Conservation (phyloP, 2,888 invertebrate genomes). For the Aleiodes alternator region DNA sequence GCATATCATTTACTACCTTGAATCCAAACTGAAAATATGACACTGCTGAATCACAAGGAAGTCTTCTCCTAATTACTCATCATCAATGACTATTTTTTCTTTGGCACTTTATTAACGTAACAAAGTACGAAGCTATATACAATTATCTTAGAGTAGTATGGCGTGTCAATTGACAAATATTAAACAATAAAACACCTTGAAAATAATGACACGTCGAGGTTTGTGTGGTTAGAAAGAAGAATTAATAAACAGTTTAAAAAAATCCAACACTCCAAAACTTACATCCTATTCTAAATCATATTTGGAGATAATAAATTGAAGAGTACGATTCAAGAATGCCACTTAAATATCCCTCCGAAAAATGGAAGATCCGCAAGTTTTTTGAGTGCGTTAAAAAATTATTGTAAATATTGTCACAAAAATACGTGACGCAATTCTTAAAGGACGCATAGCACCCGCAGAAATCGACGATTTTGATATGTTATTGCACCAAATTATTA, state of each 20-base stretch:
- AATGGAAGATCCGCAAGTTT: neutral
- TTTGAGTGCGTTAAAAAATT: constrained; percentile 9
- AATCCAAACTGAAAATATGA: constrained; percentile 22
- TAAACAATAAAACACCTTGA: constrained; percentile 37
- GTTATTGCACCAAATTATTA: constrained; percentile 39
- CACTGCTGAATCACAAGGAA: neutral
- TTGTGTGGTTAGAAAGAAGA: constrained; percentile 26
- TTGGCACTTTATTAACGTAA: constrained; percentile 73
- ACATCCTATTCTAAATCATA: constrained; percentile 5
- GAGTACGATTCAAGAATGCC: constrained; percentile 20
- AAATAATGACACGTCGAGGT: constrained; percentile 26
- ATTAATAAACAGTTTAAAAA: constrained; percentile 20
- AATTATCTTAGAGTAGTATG: constrained; percentile 68
- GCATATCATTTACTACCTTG: neutral
- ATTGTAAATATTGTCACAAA: neutral
- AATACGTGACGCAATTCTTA: constrained; percentile 17
- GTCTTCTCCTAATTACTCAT: neutral
- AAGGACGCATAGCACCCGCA: constrained; percentile 22
- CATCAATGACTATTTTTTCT: constrained; percentile 62
- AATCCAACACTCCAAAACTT: constrained; percentile 6
- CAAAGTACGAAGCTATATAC: constrained; percentile 67
- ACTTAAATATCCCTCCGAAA: neutral
- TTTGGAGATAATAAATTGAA: constrained; percentile 1
- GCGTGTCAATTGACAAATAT: constrained; percentile 55
- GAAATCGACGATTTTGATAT: neutral